Evolutionary conservation across 2,113 vertebrate species (phyloP).

Genomic region (Mormoops blainvillei): DNA sequence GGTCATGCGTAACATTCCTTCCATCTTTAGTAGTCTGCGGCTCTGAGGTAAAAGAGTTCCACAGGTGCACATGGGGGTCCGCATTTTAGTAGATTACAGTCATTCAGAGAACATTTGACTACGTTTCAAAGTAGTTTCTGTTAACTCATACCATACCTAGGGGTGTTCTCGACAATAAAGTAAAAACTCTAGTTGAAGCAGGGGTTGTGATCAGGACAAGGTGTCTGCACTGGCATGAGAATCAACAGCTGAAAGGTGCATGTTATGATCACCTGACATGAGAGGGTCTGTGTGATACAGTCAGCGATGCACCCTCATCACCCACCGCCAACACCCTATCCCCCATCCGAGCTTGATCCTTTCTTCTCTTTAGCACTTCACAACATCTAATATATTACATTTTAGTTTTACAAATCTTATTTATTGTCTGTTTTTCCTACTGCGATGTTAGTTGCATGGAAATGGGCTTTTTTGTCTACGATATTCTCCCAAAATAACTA

Average conservation of each 20-base stretch:
- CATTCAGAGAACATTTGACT: background rate
- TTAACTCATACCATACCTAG: background rate
- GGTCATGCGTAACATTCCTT: background rate
- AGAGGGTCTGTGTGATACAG: accelerated
- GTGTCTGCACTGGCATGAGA: background rate
- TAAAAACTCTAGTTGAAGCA: background rate
- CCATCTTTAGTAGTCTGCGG: background rate
- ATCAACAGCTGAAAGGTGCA: background rate
- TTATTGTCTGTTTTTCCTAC: background rate
- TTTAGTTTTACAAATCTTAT: background rate
- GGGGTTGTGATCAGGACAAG: background rate
- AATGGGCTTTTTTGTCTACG: background rate
- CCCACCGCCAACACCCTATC: background rate
- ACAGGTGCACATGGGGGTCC: background rate
- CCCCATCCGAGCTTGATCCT: background rate
- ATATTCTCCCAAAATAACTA: background rate
- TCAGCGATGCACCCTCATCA: no score
- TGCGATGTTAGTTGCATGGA: background rate
- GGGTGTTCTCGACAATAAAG: background rate
- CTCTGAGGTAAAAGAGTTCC: background rate
- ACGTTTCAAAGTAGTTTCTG: background rate
- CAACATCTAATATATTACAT: no score
- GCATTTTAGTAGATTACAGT: background rate
- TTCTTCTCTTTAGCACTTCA: background rate
- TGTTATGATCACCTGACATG: background rate